Conservation (phyloP, 2,113 vertebrate genomes). For the Aptenodytes patagonicus region DNA sequence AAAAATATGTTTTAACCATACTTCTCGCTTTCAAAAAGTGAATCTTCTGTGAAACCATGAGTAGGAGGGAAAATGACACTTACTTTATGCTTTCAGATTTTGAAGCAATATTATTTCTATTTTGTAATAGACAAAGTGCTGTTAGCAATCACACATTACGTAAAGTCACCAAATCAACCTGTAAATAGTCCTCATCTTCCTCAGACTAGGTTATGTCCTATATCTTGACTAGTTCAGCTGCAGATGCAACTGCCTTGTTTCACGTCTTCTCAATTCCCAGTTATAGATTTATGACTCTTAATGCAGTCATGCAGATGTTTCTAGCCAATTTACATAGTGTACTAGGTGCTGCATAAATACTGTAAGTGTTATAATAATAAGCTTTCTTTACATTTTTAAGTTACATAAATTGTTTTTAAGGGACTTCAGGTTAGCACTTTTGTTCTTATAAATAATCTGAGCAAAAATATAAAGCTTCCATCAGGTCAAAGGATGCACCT, state of each 20-base stretch:
- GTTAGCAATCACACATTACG: background rate
- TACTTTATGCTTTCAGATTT: constrained; percentile 30
- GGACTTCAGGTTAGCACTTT: background rate
- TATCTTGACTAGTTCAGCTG: background rate
- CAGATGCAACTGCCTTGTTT: background rate
- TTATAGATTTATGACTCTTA: background rate
- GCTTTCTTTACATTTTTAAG: background rate
- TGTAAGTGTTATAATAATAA: background rate
- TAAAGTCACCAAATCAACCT: background rate
- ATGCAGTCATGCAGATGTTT: background rate
- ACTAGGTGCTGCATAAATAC: background rate
- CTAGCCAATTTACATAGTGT: background rate
- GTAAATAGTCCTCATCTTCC: background rate
- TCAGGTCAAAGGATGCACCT: background rate
- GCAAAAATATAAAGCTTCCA: background rate
- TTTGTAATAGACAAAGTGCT: background rate
- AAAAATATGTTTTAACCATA: background rate
- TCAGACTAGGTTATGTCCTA: background rate
- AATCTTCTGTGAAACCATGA: constrained; percentile 22
- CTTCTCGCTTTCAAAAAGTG: background rate
- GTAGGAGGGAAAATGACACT: constrained; percentile 55
- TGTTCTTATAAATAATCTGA: background rate
- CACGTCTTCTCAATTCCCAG: background rate
- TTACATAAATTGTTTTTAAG: background rate
- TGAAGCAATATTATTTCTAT: constrained; percentile 21